Conservation (phyloP, 2,888 invertebrate species). For the Lamellibrachia columna region DNA sequence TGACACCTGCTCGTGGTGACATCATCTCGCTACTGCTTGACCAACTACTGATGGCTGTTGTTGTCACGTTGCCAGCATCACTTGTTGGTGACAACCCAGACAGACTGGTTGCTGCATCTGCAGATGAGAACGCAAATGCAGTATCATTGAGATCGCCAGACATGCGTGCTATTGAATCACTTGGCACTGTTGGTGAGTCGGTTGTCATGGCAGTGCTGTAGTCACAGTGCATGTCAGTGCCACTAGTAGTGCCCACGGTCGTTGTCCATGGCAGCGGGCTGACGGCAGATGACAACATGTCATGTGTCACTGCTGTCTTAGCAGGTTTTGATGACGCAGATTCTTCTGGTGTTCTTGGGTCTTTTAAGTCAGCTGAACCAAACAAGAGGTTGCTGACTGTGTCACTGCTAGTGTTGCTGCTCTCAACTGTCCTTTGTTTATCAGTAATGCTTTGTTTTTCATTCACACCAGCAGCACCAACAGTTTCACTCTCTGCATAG, state of each 20-base stretch:
- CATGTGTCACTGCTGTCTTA: background rate
- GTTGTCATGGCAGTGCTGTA: background rate
- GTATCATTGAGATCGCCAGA: background rate
- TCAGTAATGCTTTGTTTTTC: background rate
- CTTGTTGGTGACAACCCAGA: background rate
- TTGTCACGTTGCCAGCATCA: background rate
- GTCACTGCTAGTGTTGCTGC: background rate
- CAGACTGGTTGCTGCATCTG: background rate
- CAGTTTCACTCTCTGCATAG: background rate
- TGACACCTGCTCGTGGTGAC: background rate
- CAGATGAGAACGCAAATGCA: background rate
- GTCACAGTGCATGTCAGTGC: background rate
- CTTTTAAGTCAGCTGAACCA: background rate
- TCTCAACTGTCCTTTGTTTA: background rate
- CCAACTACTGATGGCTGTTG: background rate
- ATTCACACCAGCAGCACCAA: background rate
- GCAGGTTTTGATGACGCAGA: background rate
- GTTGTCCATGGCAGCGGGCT: background rate
- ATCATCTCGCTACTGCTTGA: background rate
- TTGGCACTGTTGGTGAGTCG: background rate
- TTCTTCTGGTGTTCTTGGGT: background rate
- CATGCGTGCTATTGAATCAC: background rate
- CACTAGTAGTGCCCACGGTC: background rate
- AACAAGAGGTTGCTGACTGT: background rate
- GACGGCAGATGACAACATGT: background rate